phyloP scores from a whole-genome alignment of 2,797 vertebrate species.

The Acrossocheilus wenchowensis region DNA sequence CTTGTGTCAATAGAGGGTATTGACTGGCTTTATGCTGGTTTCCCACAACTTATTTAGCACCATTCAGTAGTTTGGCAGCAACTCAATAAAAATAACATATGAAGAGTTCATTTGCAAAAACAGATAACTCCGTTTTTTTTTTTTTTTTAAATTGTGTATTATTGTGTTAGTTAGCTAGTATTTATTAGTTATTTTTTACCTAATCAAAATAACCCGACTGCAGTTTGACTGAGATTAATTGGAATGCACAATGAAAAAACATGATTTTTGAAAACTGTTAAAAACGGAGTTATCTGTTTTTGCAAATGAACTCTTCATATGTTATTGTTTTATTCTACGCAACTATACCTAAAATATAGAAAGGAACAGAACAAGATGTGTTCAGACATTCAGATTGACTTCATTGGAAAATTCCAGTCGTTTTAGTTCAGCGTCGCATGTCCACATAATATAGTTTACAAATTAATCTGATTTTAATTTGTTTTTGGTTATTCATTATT shows the following conservation, averaged over 20 bases:
- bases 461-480: background rate
- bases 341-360: background rate
- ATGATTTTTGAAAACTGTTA: too few species aligned
- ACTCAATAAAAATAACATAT: too few species aligned
- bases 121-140: too few species aligned
- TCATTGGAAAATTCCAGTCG: background rate
- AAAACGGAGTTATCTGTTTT: too few species aligned
- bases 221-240: too few species aligned
- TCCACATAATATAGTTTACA: background rate
- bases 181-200: too few species aligned
- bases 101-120: too few species aligned
- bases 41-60: background rate
- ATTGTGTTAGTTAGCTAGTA: too few species aligned
- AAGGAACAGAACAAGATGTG: background rate
- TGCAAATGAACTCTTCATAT: too few species aligned
- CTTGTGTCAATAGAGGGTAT: slow-evolving; percentile 3
- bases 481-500: background rate
- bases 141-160: too few species aligned
- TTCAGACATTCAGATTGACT: background rate
- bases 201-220: too few species aligned
- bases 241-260: too few species aligned
- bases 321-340: background rate
- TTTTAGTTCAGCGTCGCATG: background rate
- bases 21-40: background rate
- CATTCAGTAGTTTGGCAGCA: background rate